These are phyloP conservation scores for Drosophila rufa DNA, from an alignment of 1,140 invertebrate species.

Conservation along the genomic window DNA sequence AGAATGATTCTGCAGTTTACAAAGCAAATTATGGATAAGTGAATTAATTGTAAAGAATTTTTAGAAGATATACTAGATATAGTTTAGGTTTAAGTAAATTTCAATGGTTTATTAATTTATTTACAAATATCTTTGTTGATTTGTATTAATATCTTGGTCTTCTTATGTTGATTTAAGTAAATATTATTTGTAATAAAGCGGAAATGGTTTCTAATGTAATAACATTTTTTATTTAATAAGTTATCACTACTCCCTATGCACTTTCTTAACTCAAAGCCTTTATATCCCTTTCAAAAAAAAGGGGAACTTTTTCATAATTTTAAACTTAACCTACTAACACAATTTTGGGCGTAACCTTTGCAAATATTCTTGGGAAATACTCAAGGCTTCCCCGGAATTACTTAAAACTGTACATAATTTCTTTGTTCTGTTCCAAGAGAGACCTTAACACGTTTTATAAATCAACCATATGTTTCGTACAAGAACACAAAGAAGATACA, in stretches of 20 bases:
- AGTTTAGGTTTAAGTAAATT: not conserved
- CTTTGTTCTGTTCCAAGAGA: not conserved
- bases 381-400: not conserved
- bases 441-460: constrained; percentile 13
- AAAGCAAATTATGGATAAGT: not conserved
- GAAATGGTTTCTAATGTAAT: too few species aligned
- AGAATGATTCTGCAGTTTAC: not conserved
- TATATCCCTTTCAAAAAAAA: not conserved
- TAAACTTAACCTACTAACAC: constrained; percentile 3
- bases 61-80: not conserved
- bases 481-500: constrained; percentile 1
- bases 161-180: not conserved
- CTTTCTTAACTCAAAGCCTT: not conserved
- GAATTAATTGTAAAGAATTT: not conserved
- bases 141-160: not conserved
- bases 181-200: too few species aligned
- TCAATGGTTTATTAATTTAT: not conserved
- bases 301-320: not conserved
- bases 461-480: constrained; percentile 12
- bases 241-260: too few species aligned
- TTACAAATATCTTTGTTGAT: not conserved
- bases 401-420: constrained; percentile 7
- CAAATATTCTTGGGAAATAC: not conserved
- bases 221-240: not conserved
- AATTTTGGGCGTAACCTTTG: not conserved